Evolutionary conservation across 2,113 vertebrate genomes (phyloP), one percentile per base, ranked within the genome.

Genomic region (Poeciliopsis turrubarensis): DNA sequence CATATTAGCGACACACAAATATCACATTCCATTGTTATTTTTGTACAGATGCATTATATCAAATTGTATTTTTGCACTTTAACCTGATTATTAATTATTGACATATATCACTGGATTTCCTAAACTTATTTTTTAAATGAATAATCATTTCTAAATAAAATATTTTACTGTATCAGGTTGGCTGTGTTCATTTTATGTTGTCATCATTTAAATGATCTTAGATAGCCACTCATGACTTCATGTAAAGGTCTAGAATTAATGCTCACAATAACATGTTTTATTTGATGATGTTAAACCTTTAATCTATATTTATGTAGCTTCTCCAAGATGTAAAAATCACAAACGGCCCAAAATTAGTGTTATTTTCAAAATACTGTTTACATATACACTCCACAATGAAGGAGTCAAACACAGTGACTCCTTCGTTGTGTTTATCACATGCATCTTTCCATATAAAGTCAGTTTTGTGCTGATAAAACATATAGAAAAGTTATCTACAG

Each of bases 71-170:
- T 97, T 98, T 97, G 98, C 97, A 99, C 97, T 98, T 99, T 99
- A 98, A 94, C 95, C 95, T 96, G 95, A 96, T 96, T 95, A 95
- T 96, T 96, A 94, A 94, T 96, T 96, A 97, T 95, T 96, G 95
- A 95, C 96, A 97, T 98, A 95, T 98, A 97, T 97, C 97, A 99
- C 97, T 98, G 96, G 97, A 99, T 96, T 93, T 95, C 92, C 85
- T 91, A 93, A 96, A 95, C 94, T 92, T 95, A 95, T 96, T 96
- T 94, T 95, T 93, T 94, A 96, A 97, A 97, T 96, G 94, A 97
- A 97, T 96, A 94, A 95, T 96, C 95, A 95, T 97, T 97, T 96
- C 94, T 95, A 96, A 96, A 96, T 96, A 94, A 94, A 93, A 47
- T 79, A 83, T 89, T 91, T 89, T 91, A 89, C 75, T 81, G 41